Evolutionary conservation across 2,797 vertebrate species (phyloP), one percentile per base, ranked within the genome.

Genomic region (Fringilla coelebs): DNA sequence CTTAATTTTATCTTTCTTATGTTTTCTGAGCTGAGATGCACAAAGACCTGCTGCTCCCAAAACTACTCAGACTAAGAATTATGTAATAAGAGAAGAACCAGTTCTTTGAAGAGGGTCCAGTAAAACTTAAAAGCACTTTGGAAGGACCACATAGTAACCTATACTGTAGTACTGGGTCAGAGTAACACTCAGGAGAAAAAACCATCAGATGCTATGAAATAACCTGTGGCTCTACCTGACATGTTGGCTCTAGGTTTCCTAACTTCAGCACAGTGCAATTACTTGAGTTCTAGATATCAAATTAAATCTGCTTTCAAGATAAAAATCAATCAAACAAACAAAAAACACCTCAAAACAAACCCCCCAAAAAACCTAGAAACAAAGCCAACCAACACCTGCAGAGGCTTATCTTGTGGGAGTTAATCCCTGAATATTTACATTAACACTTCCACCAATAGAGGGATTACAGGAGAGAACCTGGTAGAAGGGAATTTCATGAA

Each of bases 391-490:
- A 84, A 26, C 34, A 79, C 24, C 41, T 68, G 28, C 62, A 85
- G 52, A 70, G 55, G 38, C 6, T 91, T 93, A 54, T 89, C n/a
- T 84, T 71, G 36, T 22, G 36, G 16, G 19, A 85, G 9, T 41
- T 92, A 96, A 93, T 90, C 66, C n/a, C 55, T 61, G 36, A 55
- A 88, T 24, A 45, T 67, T 95, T 85, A 77, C n/a, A 83, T 45
- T 49, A 91, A 85, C 36, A 85, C 52, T 87, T 79, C 41, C 41
- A 76, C 71, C 36, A 81, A 49, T 2, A 67, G 8, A 55, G 28
- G 66, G 87, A 96, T 91, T 88, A 83, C 13, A 63, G 65, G 31
- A 85, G 45, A 78, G 40, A 92, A 96, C 89, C 72, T 29, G 81
- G 72, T 41, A 78, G 48, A 51, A 48, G 12, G 9, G 9, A 71